Base-by-base conservation (phyloP, 2,888 invertebrate genomes). In the Cataglyphis cursor region DNA sequence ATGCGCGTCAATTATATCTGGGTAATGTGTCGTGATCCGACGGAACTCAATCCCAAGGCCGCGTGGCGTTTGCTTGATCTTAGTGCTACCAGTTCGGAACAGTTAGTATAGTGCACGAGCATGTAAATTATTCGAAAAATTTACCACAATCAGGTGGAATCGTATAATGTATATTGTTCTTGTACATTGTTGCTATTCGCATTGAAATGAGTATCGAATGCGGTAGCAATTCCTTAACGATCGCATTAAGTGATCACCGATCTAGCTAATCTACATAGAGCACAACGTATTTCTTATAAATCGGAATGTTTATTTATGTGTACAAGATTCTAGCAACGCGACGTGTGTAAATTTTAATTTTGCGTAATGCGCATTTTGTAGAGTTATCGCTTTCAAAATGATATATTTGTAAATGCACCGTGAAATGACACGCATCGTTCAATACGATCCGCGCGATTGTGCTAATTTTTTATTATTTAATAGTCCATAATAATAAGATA, bases 51-150 rank as follows among this genome's bases (percentile, higher is more conserved):
- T 96, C 98, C 99, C 0, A 97, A 97, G 91, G 98, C 99, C 0
- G 99, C 99, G 0, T 99, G 99, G 99, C 96, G 98, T 93, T 95
- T 99, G 61, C 96, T 99, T 82, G 99, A 99, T 94, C 94, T 98
- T 35, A 98, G 98, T 10, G 98, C 98, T 0, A 98, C 96, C 90
- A 98, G 98, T 94, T 97, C 97, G 84, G 98, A 98, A 95, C 98
- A 98, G 94, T 96, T 98, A 92, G 97, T 98, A 91, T 98, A 97
- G 88, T 88, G 84, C 62, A 81, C 18, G 70, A 38, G 54, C 38
- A n/a, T 51, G 8, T 83, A 65, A 59, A 68, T 72, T 84, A 75
- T 54, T 84, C 10, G 21, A 82, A 85, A 51, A 82, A 68, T 86
- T 84, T 18, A 74, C 44, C n/a, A 59, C 82, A 80, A 83, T 59